A percentile compares a stretch with the other conserved stretches of the same genome.
phyloP scores from a whole-genome alignment of 2,888 invertebrate species.

The Eucera pruinosa region DNA sequence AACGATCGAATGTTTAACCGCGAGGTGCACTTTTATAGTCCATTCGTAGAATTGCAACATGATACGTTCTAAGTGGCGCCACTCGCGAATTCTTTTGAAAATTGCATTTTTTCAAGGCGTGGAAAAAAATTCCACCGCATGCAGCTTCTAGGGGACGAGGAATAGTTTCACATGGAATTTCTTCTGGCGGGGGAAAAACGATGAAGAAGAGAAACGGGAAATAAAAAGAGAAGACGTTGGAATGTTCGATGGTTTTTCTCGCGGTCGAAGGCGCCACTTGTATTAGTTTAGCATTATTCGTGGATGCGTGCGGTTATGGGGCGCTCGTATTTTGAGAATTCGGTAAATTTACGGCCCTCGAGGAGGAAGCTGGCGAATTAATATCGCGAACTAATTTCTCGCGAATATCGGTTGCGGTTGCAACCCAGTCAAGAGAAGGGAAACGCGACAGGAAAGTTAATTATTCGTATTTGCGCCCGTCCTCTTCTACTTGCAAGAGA shows the following conservation, averaged over 20 bases:
- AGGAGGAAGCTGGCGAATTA: constrained; percentile 26
- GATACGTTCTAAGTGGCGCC: neutral
- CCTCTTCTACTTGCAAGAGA: neutral
- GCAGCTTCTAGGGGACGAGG: too few relatives aligned
- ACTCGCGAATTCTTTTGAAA: constrained; percentile 3
- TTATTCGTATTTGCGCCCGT: constrained; percentile 30
- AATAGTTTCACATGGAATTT: constrained; percentile 19
- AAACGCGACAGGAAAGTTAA: constrained; percentile 26
- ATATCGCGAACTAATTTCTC: constrained; percentile 44
- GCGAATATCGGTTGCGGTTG: constrained; percentile 11
- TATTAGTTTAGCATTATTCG: constrained; percentile 4
- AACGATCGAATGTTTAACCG: too few relatives aligned
- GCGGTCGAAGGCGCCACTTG: constrained; percentile 1
- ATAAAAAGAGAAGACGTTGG: neutral
- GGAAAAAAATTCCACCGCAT: neutral
- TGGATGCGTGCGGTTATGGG: constrained; percentile 7
- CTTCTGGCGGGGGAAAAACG: neutral
- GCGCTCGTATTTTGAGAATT: constrained; percentile 29
- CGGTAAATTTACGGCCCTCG: constrained; percentile 17
- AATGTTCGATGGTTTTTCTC: constrained; percentile 15
- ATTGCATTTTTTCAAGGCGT: constrained; percentile 14
- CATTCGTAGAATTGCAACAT: neutral
- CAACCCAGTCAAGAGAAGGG: neutral
- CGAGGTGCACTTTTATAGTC: too few relatives aligned
- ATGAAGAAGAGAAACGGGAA: neutral